Conservation (phyloP, 1,140 invertebrate genomes). For the Schlechtendalia chinensis region DNA sequence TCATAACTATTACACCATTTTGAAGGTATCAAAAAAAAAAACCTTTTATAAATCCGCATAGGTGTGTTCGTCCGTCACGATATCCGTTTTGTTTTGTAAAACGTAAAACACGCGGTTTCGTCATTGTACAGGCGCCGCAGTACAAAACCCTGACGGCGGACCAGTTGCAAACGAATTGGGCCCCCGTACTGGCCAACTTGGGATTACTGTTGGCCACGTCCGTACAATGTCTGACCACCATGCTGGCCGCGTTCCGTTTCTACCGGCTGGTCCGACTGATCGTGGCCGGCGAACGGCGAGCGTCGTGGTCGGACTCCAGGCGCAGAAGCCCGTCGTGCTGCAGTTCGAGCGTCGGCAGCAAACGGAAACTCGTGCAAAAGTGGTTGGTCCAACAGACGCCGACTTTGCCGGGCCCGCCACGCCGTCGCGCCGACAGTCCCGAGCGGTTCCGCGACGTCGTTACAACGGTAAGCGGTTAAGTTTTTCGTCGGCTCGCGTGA, state of each 20-base stretch:
- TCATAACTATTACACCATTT: no score
- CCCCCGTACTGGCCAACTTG: slow-evolving; percentile 60
- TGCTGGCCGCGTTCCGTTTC: slow-evolving; percentile 59
- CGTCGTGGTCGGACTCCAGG: slow-evolving; percentile 13
- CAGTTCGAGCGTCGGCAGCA: slow-evolving; percentile 49
- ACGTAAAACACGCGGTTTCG: no score
- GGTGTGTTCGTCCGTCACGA: no score
- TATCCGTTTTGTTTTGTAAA: no score
- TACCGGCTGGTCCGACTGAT: slow-evolving; percentile 61
- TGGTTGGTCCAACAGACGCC: slow-evolving; percentile 52
- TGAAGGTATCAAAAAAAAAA: no score
- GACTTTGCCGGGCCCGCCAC: background rate
- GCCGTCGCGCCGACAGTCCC: background rate
- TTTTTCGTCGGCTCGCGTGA: background rate
- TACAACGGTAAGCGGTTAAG: slow-evolving; percentile 36
- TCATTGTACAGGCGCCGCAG: slow-evolving; percentile 13
- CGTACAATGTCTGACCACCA: slow-evolving; percentile 60
- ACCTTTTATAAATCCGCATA: no score
- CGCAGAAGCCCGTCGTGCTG: slow-evolving; percentile 45
- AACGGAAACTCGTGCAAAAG: slow-evolving; percentile 52
- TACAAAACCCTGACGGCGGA: slow-evolving; percentile 47
- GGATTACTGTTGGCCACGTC: slow-evolving; percentile 60
- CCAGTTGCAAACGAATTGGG: slow-evolving; percentile 56
- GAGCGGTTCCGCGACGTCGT: background rate
- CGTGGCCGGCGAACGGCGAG: slow-evolving; percentile 55